These are phyloP conservation scores for Dasyurus viverrinus DNA, from an alignment of 2,113 vertebrate species.

Conservation along the genomic window DNA sequence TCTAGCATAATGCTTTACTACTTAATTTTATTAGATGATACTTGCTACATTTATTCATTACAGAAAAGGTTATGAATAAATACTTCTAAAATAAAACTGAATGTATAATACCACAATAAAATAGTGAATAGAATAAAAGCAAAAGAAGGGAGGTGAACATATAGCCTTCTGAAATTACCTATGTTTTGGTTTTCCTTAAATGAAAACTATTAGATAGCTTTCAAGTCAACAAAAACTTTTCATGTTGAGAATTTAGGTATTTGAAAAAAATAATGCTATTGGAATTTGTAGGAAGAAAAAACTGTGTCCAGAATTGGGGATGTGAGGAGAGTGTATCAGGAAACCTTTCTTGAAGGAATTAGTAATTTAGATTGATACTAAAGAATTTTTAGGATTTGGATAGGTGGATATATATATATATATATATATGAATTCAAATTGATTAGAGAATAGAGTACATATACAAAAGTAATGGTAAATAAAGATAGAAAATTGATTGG, in stretches of 20 bases:
- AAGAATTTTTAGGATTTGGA: not conserved
- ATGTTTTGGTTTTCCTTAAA: not conserved
- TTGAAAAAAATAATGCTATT: not conserved
- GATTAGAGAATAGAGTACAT: not conserved
- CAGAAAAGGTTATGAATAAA: not conserved
- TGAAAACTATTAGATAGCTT: not conserved
- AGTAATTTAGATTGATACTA: not conserved
- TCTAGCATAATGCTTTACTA: not conserved
- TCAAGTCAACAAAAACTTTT: slow-evolving; percentile 5
- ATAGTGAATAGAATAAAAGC: not conserved
- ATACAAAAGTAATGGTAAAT: not conserved
- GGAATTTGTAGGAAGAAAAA: not conserved
- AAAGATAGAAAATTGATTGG: not conserved
- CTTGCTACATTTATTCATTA: not conserved
- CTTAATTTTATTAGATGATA: not conserved
- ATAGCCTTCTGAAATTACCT: not conserved
- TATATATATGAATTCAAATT: not conserved
- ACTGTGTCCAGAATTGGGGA: not conserved
- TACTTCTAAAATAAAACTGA: not conserved
- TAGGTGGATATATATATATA: not conserved
- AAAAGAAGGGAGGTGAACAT: not conserved
- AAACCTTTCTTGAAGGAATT: not conserved
- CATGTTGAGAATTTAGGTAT: not conserved
- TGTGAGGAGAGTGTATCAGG: no score
- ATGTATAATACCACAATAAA: not conserved